These are phyloP conservation scores for Micrastur ruficollis DNA, from an alignment of 2,797 vertebrate species.

Conservation along the genomic window DNA sequence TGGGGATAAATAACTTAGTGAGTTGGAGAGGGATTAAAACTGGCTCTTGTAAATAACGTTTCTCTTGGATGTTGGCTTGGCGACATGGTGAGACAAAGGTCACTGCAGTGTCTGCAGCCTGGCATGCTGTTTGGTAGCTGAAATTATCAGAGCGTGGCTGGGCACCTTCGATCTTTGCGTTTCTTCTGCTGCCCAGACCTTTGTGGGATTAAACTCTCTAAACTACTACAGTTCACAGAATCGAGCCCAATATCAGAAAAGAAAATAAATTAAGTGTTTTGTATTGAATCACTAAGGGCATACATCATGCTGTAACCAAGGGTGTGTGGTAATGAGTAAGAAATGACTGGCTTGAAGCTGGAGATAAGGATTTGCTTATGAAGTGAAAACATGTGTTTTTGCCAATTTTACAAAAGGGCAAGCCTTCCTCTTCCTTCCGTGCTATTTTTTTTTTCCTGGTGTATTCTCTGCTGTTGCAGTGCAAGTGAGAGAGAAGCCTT, in stretches of 20 bases:
- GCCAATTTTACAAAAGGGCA: not conserved
- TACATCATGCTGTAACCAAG: not conserved
- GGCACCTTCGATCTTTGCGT: not conserved
- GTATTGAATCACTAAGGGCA: not conserved
- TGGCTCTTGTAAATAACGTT: not conserved
- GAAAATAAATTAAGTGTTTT: not conserved
- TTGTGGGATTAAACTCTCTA: not conserved
- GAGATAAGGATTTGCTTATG: not conserved
- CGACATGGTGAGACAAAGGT: not conserved
- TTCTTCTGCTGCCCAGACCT: not conserved
- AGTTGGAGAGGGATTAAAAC: not conserved
- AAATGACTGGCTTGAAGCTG: not conserved
- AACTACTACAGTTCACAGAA: not conserved
- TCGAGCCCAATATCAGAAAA: not conserved
- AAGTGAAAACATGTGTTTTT: not conserved
- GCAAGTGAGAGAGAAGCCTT: not conserved
- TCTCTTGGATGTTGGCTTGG: not conserved
- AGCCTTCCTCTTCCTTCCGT: not conserved
- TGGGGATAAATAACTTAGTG: not conserved
- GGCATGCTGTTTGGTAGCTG: not conserved
- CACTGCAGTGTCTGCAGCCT: not conserved
- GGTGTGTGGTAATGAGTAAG: not conserved
- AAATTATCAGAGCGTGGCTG: not conserved
- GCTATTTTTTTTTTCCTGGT: not conserved
- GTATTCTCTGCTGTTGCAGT: not conserved